Percentiles rank a stretch among this genome's conserved stretches.
Evolutionary conservation across 2,113 vertebrate genomes (phyloP).

Genomic region (Lepus europaeus): DNA sequence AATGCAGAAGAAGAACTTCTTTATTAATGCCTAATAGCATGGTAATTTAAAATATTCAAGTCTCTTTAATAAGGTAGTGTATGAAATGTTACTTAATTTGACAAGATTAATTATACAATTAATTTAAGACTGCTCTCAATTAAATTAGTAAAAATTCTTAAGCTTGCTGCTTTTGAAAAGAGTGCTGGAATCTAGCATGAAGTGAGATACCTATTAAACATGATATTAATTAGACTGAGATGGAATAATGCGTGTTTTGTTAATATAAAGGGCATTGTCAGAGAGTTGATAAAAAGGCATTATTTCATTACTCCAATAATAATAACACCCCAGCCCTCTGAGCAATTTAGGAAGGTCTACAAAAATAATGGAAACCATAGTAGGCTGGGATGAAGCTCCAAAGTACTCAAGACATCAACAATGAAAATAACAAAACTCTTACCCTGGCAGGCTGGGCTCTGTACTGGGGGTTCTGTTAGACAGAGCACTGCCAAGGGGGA

Average conservation of each 20-base stretch:
- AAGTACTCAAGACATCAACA: neutral
- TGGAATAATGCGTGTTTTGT: conserved; percentile 89
- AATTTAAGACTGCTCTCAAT: conserved; percentile 92
- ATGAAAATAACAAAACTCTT: too few relatives aligned
- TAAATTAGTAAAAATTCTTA: conserved; percentile 91
- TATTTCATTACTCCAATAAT: conserved; percentile 87
- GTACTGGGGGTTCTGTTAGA: neutral
- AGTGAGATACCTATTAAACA: conserved; percentile 88
- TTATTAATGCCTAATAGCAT: conserved; percentile 92
- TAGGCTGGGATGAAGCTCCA: neutral
- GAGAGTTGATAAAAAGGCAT: conserved; percentile 86
- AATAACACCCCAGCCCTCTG: conserved; percentile 82
- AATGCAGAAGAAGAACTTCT: conserved; percentile 90
- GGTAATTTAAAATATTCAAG: conserved; percentile 90
- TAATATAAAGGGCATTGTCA: conserved; percentile 87
- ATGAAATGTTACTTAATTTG: conserved; percentile 92
- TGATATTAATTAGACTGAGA: conserved; percentile 89
- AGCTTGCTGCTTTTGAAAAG: conserved; percentile 83
- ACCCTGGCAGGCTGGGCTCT: neutral
- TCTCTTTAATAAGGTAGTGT: conserved; percentile 90
- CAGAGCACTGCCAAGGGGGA: neutral
- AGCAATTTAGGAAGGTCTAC: conserved; percentile 73
- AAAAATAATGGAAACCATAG: neutral
- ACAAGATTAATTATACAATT: conserved; percentile 94
- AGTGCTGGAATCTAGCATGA: conserved; percentile 87